phyloP scores from a whole-genome alignment of 2,113 vertebrate genomes.

The Neotoma lepida region DNA sequence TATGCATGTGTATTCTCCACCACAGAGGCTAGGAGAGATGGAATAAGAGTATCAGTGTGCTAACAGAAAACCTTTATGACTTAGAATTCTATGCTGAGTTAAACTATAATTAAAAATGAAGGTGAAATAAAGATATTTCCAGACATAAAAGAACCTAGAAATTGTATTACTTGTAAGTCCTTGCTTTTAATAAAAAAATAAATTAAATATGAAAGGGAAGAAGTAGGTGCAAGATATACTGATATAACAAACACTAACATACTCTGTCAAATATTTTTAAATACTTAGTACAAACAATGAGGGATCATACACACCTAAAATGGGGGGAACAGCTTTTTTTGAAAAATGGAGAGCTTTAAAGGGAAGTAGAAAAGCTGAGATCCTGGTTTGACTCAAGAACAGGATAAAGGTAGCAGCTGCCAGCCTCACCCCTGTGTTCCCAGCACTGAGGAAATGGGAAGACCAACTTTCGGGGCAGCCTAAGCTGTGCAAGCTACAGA shows the following conservation, averaged over 20 bases:
- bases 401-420: background rate
- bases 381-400: background rate
- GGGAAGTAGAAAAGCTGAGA: background rate
- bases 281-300: background rate
- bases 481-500: background rate
- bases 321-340: background rate
- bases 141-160: background rate
- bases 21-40: background rate
- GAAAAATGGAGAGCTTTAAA: background rate
- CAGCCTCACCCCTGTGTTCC: background rate
- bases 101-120: slow-evolving; percentile 33
- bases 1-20: background rate
- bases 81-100: slow-evolving; percentile 3
- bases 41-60: background rate
- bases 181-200: background rate
- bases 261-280: background rate
- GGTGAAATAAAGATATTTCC: background rate
- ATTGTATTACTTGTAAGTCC: background rate
- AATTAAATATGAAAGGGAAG: slow-evolving; percentile 3
- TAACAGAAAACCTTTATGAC: background rate
- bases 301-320: background rate
- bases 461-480: background rate
- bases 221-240: background rate
- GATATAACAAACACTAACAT: slow-evolving; percentile 18
- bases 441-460: background rate